Percentiles rank a stretch among this genome's conserved stretches.
Evolutionary conservation across 2,888 invertebrate genomes (phyloP).

Genomic region (Nowickia ferox): DNA sequence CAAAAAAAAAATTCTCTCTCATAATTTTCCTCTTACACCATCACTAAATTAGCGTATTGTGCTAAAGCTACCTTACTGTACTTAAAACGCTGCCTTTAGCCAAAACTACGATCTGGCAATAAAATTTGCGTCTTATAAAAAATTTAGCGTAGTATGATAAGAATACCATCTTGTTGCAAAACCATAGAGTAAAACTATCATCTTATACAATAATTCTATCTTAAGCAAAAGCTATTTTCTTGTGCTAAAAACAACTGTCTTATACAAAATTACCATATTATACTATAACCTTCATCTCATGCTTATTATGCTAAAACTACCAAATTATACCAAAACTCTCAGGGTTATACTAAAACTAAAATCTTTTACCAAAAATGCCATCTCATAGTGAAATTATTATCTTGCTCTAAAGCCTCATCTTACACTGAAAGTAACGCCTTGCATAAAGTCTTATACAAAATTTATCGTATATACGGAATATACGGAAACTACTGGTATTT

Average conservation of each 20-base stretch:
- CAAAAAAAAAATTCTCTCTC: too few relatives aligned
- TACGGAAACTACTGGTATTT: too few relatives aligned
- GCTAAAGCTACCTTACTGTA: background rate
- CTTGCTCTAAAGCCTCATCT: background rate
- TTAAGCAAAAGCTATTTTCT: too few relatives aligned
- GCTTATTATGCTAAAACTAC: background rate
- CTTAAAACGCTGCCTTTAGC: too few relatives aligned
- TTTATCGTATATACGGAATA: background rate
- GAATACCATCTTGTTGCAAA: background rate
- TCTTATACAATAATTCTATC: too few relatives aligned
- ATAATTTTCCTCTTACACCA: too few relatives aligned
- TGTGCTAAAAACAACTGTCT: too few relatives aligned
- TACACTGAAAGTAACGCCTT: background rate
- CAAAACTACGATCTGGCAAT: too few relatives aligned
- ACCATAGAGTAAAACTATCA: background rate
- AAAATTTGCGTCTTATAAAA: too few relatives aligned
- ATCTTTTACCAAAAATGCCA: background rate
- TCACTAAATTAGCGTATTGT: too few relatives aligned
- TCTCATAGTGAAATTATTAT: background rate
- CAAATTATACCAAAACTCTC: background rate
- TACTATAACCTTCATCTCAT: background rate
- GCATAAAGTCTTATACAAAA: background rate
- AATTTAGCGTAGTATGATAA: too few relatives aligned
- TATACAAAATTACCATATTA: background rate
- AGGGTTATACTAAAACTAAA: background rate